These are phyloP conservation scores for Babylonia areolata DNA, from an alignment of 1,140 invertebrate genomes.

Conservation along the genomic window DNA sequence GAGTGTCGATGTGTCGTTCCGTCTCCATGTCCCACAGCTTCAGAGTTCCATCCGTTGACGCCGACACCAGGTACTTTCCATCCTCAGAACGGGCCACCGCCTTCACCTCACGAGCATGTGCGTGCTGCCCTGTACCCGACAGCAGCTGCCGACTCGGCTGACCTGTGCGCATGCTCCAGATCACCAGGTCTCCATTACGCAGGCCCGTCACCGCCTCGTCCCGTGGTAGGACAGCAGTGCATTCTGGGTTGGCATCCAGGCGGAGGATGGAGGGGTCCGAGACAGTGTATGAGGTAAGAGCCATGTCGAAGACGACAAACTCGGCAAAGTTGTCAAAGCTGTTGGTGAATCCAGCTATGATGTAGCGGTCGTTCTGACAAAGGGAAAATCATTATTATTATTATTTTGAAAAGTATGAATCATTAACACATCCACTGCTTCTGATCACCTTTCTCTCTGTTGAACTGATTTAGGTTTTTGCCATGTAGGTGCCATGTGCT, in stretches of 20 bases:
- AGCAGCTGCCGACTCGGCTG: constrained; percentile 69
- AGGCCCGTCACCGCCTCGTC: constrained; percentile 75
- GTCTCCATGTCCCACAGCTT: constrained; percentile 74
- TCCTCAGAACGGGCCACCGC: constrained; percentile 71
- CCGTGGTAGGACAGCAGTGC: constrained; percentile 71
- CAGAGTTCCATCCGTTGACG: constrained; percentile 72
- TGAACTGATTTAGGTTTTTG: too few relatives aligned
- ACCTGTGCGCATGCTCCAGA: constrained; percentile 73
- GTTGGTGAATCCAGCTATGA: constrained; percentile 73
- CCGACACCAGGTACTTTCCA: constrained; percentile 70
- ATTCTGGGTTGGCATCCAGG: constrained; percentile 72
- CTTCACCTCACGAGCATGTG: constrained; percentile 71
- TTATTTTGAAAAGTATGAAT: too few relatives aligned
- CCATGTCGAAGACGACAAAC: constrained; percentile 75
- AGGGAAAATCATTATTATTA: too few relatives aligned
- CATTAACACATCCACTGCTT: too few relatives aligned
- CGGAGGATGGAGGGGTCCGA: constrained; percentile 68
- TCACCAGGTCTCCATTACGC: constrained; percentile 72
- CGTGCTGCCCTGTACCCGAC: constrained; percentile 60
- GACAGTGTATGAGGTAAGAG: constrained; percentile 62
- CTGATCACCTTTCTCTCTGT: too few relatives aligned
- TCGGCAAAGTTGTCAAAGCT: constrained; percentile 73
- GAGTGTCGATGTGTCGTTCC: constrained; percentile 68
- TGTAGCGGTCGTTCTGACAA: constrained; percentile 67
- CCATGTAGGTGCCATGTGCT: too few relatives aligned